Conservation (phyloP, 2,113 vertebrate species). For the Anhinga anhinga region DNA sequence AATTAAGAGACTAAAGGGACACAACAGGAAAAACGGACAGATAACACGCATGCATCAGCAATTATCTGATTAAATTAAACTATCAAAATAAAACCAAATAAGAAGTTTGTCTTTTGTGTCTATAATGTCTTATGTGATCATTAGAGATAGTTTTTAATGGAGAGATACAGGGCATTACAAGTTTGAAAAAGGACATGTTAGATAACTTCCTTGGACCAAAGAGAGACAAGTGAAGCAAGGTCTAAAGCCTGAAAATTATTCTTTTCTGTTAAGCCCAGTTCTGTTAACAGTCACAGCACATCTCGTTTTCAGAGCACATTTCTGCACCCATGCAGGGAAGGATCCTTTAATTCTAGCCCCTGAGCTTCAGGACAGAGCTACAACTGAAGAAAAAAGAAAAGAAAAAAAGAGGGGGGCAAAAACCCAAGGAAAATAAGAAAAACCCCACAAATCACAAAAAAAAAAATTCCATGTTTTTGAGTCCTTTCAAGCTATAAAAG, state of each 20-base stretch:
- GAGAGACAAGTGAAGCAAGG: not conserved
- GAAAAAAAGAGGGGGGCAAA: not conserved
- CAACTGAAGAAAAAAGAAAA: not conserved
- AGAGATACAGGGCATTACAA: not conserved
- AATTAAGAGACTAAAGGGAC: not conserved
- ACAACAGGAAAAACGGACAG: not conserved
- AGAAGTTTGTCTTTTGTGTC: not conserved
- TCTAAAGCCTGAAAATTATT: not conserved
- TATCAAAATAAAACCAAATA: not conserved
- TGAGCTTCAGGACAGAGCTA: not conserved
- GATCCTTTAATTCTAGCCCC: not conserved
- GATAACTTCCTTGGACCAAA: not conserved
- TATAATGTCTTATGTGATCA: not conserved
- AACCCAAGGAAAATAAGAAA: not conserved
- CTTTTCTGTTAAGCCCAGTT: not conserved
- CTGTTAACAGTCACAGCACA: not conserved
- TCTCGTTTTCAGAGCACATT: not conserved
- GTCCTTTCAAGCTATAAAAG: not conserved
- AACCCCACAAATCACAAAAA: not conserved
- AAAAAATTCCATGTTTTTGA: not conserved
- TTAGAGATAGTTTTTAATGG: not conserved
- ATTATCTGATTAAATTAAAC: not conserved
- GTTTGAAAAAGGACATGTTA: not conserved
- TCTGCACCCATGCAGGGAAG: not conserved
- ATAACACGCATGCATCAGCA: not conserved